phyloP scores from a whole-genome alignment of 2,113 vertebrate genomes.

The Labrus mixtus region DNA sequence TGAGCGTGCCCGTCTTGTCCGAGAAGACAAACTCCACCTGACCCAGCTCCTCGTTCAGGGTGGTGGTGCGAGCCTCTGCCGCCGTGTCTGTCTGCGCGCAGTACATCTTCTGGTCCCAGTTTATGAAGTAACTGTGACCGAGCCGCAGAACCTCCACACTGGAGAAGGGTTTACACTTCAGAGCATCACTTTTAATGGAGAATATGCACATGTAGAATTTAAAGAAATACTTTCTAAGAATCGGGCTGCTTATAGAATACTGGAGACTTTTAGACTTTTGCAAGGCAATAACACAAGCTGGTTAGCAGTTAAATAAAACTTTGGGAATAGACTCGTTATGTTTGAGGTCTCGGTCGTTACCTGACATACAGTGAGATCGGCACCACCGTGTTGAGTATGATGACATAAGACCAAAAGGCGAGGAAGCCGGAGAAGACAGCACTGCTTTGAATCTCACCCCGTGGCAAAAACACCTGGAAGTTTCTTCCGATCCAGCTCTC shows the following conservation, averaged over 20 bases:
- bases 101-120: constrained; percentile 95
- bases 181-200: not conserved
- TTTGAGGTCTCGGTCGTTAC: constrained; percentile 68
- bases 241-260: no score
- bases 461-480: constrained; percentile 91
- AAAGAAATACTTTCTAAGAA: no score
- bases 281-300: no score
- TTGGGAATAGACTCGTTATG: not conserved
- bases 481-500: constrained; percentile 86
- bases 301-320: no score
- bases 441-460: constrained; percentile 85
- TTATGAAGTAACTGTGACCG: constrained; percentile 94
- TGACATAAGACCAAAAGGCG: constrained; percentile 97
- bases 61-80: constrained; percentile 91
- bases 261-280: no score
- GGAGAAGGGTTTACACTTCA: constrained; percentile 28
- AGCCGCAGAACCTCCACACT: constrained; percentile 94
- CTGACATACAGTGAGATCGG: constrained; percentile 95
- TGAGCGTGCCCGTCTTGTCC: constrained; percentile 94
- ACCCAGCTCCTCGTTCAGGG: constrained; percentile 92
- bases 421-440: constrained; percentile 91
- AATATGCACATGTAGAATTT: no score
- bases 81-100: constrained; percentile 80
- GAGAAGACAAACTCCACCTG: constrained; percentile 94
- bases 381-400: constrained; percentile 96